Base-by-base conservation (phyloP, 2,113 vertebrate species). In the Setophaga petechia region DNA sequence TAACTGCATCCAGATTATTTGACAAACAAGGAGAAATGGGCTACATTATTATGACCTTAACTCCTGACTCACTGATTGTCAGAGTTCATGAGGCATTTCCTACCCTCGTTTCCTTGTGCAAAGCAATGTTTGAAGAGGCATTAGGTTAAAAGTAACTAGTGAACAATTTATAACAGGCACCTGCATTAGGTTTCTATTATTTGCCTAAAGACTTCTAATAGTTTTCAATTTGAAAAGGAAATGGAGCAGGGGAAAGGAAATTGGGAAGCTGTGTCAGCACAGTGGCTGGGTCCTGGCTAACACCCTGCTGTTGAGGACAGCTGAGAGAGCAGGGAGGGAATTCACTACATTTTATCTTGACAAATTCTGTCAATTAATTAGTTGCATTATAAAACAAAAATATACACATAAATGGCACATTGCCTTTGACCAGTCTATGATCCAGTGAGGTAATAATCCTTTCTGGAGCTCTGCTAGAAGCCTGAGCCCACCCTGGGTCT, bases 211-310 rank as follows among this genome's bases (percentile, higher is more conserved):
- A 92, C 83, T 92, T 75, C 92, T 95, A 96, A 97, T 92, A 93
- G 91, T 88, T 97, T 97, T 94, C 96, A 96, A 96, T 97, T 95
- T 96, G 95, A 84, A 91, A 96, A 96, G 93, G 97, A 97, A 97
- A 97, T 96, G 96, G 86, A 97, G 94, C 96, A 96, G 63, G 59
- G 89, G 89, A 95, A 93, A 90, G 84, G 90, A 71, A 91, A 92
- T 3, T 84, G 86, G 83, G 51, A 81, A 95, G 92, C 92, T 94
- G 67, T 91, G 91, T 96, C 95, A 96, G 95, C 94, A 80, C 3
- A 35, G 28, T 12, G 43, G 20, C 71, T 51, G 76, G 33, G 33
- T 66, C 35, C 69, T 51, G 44, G 58, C 35, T 92, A 59, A 41
- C 0, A 5, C 46, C 1, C 10, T 59, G 15, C 11, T 81, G 41